phyloP scores from a whole-genome alignment of 1,140 invertebrate species.

The Whitmania pigra region DNA sequence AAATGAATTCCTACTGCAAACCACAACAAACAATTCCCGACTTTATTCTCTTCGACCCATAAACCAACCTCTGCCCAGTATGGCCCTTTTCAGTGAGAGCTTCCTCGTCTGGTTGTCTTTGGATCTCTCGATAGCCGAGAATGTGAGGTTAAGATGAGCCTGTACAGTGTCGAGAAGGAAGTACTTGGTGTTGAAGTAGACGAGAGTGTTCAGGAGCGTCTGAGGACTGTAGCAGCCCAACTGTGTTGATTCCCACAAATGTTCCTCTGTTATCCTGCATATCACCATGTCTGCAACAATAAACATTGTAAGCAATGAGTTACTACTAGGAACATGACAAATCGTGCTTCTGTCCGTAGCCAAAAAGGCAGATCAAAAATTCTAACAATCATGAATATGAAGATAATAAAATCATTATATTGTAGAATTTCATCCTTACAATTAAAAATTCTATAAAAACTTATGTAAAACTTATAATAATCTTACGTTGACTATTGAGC shows the following conservation, averaged over 20 bases:
- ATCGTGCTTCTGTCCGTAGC: no score
- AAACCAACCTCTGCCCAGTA: not conserved
- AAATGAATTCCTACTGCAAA: no score
- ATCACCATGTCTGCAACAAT: slow-evolving; percentile 8
- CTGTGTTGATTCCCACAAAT: slow-evolving; percentile 23
- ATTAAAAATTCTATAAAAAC: no score
- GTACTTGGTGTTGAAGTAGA: slow-evolving; percentile 24
- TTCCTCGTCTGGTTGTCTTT: not conserved
- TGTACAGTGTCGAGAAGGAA: slow-evolving; percentile 15
- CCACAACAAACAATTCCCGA: no score
- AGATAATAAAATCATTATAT: no score
- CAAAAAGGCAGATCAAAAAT: no score
- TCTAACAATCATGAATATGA: no score
- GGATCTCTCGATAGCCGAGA: slow-evolving; percentile 8
- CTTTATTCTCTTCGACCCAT: not conserved
- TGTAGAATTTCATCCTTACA: no score
- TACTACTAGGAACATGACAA: no score
- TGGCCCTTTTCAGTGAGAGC: not conserved
- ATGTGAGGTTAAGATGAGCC: slow-evolving; percentile 17
- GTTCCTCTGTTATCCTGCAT: slow-evolving; percentile 23
- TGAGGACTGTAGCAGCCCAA: slow-evolving; percentile 18
- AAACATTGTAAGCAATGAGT: no score
- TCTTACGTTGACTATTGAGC: slow-evolving; percentile 10
- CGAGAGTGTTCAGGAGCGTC: slow-evolving; percentile 20
- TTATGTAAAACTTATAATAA: no score